Evolutionary conservation across 2,888 invertebrate species (phyloP).

Genomic region (Chalcis sispes): DNA sequence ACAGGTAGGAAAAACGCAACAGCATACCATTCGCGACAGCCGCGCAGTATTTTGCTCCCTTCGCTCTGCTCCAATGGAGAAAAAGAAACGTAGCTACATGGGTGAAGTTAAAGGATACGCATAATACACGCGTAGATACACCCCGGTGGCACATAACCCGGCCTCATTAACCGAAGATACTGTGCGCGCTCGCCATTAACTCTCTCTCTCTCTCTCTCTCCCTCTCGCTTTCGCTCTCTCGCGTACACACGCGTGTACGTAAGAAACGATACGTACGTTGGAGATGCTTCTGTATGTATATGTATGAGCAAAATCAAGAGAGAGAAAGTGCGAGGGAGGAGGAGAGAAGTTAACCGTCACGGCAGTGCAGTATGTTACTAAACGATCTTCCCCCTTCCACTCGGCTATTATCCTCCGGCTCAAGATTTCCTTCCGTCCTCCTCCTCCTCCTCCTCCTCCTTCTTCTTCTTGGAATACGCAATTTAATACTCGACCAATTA

Average conservation of each 20-base stretch:
- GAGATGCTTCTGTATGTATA: constrained; percentile 24
- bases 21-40: too few species aligned
- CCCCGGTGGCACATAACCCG: too few species aligned
- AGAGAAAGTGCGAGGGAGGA: not conserved
- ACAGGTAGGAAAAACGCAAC: too few species aligned
- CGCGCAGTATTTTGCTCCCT: not conserved
- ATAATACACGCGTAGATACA: too few species aligned
- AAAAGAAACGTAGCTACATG: not conserved
- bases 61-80: not conserved
- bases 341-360: constrained; percentile 56
- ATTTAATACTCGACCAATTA: constrained; percentile 77
- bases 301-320: constrained; percentile 31
- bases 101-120: too few species aligned
- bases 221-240: too few species aligned
- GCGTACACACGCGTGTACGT: too few species aligned
- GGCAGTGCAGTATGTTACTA: constrained; percentile 74
- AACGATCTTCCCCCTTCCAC: constrained; percentile 71
- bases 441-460: constrained; percentile 71
- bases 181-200: constrained; percentile 42
- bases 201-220: constrained; percentile 7
- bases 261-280: constrained; percentile 5
- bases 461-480: constrained; percentile 72
- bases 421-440: constrained; percentile 67
- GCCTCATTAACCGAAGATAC: too few species aligned
- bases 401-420: constrained; percentile 71